Evolutionary conservation across 2,888 invertebrate genomes (phyloP).

Genomic region (Lochmaea crataegi): DNA sequence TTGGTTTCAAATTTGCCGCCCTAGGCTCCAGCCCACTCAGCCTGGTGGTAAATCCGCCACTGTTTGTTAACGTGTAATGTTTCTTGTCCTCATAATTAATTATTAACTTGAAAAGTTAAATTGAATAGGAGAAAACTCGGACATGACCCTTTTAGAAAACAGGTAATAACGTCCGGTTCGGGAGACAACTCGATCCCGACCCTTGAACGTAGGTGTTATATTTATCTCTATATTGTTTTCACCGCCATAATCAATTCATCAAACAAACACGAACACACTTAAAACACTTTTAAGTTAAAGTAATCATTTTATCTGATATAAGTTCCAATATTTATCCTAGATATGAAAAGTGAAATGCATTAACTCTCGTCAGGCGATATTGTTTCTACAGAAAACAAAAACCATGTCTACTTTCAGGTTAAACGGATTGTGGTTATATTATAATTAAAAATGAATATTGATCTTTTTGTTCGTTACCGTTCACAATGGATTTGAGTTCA

Average conservation of each 20-base stretch:
- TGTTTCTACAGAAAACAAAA: neutral
- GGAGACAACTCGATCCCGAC: too few species aligned
- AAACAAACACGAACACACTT: neutral
- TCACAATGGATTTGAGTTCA: neutral
- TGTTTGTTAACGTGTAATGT: too few species aligned
- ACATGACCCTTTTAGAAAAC: too few species aligned
- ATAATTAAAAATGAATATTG: neutral
- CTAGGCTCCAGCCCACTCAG: too few species aligned
- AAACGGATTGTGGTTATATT: neutral
- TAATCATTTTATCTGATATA: neutral
- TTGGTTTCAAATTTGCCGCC: too few species aligned
- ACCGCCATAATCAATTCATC: neutral
- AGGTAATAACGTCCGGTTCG: too few species aligned
- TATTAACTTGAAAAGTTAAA: too few species aligned
- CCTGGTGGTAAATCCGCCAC: too few species aligned
- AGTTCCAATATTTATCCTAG: too few species aligned
- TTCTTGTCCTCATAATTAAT: too few species aligned
- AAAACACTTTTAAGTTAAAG: constrained; percentile 1
- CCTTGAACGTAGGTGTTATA: neutral
- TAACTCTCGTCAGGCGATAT: neutral
- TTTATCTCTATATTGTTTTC: neutral
- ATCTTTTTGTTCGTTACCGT: neutral
- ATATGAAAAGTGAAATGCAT: constrained; percentile 6
- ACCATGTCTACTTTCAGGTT: neutral
- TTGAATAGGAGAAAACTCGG: too few species aligned